A percentile compares a stretch with the other conserved stretches of the same genome.
Evolutionary conservation across 2,888 invertebrate species (phyloP).

Genomic region (Lathronympha strigana): DNA sequence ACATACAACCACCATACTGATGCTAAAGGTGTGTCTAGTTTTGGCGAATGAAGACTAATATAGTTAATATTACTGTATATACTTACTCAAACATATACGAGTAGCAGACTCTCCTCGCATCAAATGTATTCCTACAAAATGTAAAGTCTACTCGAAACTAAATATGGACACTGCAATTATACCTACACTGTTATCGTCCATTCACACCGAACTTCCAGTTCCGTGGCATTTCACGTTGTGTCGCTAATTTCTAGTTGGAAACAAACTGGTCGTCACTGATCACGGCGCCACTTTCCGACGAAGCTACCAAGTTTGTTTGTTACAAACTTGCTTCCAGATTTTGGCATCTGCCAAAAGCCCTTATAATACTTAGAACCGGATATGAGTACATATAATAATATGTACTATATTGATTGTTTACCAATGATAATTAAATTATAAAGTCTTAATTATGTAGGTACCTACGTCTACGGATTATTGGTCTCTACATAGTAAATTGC

Average conservation of each 20-base stretch:
- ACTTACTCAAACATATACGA: too few relatives aligned
- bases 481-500: too few relatives aligned
- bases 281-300: not conserved
- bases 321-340: not conserved
- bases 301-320: not conserved
- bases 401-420: too few relatives aligned
- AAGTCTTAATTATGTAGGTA: too few relatives aligned
- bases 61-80: too few relatives aligned
- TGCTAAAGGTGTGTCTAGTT: too few relatives aligned
- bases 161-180: not conserved
- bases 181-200: slow-evolving; percentile 11
- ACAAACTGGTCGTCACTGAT: not conserved
- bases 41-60: too few relatives aligned
- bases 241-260: slow-evolving; percentile 10
- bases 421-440: not conserved
- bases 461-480: too few relatives aligned
- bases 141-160: not conserved
- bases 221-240: slow-evolving; percentile 1
- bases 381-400: too few relatives aligned
- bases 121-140: not conserved
- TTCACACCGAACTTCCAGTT: slow-evolving; percentile 11
- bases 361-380: not conserved
- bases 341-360: not conserved
- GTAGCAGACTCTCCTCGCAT: not conserved
- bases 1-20: too few relatives aligned